A percentile compares a stretch with the other conserved stretches of the same genome.
phyloP scores from a whole-genome alignment of 2,797 vertebrate species.

The Xerus rutilus region DNA sequence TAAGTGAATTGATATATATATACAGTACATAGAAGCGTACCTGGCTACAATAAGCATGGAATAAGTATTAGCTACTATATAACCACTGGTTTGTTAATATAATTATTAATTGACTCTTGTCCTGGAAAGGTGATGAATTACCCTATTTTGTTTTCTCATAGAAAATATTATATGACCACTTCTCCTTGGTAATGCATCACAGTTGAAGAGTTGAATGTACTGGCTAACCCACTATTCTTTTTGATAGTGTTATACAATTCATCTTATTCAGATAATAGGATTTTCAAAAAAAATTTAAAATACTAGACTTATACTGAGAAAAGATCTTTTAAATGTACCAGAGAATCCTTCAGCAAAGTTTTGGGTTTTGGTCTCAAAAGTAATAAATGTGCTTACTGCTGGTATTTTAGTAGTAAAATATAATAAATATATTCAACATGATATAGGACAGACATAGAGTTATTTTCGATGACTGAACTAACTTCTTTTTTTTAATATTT shows the following conservation, averaged over 20 bases:
- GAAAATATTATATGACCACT: neutral
- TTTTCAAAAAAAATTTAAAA: neutral
- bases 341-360: neutral
- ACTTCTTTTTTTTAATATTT: too few species aligned
- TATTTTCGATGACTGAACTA: constrained; percentile 39
- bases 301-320: neutral
- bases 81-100: neutral
- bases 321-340: neutral
- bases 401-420: neutral
- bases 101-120: neutral
- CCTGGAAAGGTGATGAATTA: neutral
- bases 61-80: neutral
- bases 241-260: neutral
- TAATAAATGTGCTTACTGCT: neutral
- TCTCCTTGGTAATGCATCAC: neutral
- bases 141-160: neutral
- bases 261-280: neutral
- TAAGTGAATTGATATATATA: neutral
- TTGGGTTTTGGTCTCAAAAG: neutral
- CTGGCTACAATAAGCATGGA: neutral
- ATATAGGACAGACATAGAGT: neutral
- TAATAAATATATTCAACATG: neutral
- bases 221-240: neutral
- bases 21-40: neutral
- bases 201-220: neutral